phyloP scores from a whole-genome alignment of 64 coral and sea anemone genomes.

The Hydrozoanthus tunicans region DNA sequence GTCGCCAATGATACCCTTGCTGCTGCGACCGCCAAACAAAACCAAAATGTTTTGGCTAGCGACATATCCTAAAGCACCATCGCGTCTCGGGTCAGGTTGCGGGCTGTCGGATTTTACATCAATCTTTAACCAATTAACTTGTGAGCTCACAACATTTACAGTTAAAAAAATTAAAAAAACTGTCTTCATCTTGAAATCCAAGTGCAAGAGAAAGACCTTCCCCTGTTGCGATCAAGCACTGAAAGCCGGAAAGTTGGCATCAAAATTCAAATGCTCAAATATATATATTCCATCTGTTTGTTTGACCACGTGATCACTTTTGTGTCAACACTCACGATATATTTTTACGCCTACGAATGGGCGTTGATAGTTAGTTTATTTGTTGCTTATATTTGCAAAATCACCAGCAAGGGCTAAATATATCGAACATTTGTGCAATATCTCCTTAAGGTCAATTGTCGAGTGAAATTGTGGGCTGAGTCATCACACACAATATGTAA shows the following conservation, averaged over 20 bases:
- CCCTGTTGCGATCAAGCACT: not conserved
- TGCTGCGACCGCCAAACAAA: slow-evolving; percentile 69
- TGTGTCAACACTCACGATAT: not conserved
- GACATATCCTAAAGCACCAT: slow-evolving; percentile 36
- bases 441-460: not conserved
- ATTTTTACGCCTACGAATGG: not conserved
- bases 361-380: not conserved
- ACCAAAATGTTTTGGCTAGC: slow-evolving; percentile 42
- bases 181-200: slow-evolving; percentile 9
- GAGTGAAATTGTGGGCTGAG: too few relatives aligned
- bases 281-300: not conserved
- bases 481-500: too few relatives aligned
- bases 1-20: slow-evolving; percentile 20
- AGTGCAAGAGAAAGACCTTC: not conserved
- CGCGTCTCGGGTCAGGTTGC: not conserved
- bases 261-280: not conserved
- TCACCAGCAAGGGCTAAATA: not conserved
- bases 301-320: slow-evolving; percentile 28
- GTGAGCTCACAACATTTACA: not conserved
- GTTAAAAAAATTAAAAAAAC: not conserved
- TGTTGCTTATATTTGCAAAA: not conserved
- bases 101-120: not conserved
- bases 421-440: not conserved
- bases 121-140: slow-evolving; percentile 53
- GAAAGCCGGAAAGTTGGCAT: not conserved